Evolutionary conservation across 2,113 vertebrate genomes (phyloP).

Genomic region (Symphodus melops): DNA sequence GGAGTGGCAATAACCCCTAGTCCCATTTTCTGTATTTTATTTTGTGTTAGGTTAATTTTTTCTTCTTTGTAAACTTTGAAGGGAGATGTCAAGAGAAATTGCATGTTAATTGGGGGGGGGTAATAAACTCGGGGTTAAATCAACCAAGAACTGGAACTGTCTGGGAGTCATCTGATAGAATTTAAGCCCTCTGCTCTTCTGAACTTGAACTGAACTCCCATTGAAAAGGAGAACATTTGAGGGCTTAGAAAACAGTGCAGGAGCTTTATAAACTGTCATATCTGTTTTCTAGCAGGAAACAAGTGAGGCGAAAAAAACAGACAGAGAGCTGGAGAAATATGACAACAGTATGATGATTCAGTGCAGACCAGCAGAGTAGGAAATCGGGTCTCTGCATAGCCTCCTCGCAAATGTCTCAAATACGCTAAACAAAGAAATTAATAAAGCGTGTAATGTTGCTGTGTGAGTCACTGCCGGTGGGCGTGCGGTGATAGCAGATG

Average conservation of each 20-base stretch:
- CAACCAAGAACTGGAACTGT: too few relatives aligned
- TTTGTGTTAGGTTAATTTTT: too few relatives aligned
- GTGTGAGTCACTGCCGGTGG: slow-evolving; percentile 32
- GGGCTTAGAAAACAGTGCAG: slow-evolving; percentile 17
- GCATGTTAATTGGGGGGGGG: too few relatives aligned
- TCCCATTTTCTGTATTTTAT: too few relatives aligned
- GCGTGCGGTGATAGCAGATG: slow-evolving; percentile 14
- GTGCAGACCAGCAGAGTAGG: neutral
- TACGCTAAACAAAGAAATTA: neutral
- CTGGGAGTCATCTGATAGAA: neutral
- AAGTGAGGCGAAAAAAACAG: slow-evolving; percentile 28
- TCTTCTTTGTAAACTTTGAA: too few relatives aligned
- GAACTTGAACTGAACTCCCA: slow-evolving; percentile 38
- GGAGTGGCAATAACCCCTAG: too few relatives aligned
- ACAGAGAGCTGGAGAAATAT: slow-evolving; percentile 12
- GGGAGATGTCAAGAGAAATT: too few relatives aligned
- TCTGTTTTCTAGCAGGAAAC: slow-evolving; percentile 30
- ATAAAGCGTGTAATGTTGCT: slow-evolving; percentile 23
- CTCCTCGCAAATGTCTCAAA: neutral
- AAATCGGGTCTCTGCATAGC: slow-evolving; percentile 8
- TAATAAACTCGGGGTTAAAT: too few relatives aligned
- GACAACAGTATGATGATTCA: slow-evolving; percentile 15
- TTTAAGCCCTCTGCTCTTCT: slow-evolving; percentile 15
- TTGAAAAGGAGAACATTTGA: slow-evolving; percentile 25
- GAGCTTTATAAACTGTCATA: slow-evolving; percentile 44